Base-by-base conservation (phyloP, 2,797 vertebrate genomes). In the Sebastes trivittatus region DNA sequence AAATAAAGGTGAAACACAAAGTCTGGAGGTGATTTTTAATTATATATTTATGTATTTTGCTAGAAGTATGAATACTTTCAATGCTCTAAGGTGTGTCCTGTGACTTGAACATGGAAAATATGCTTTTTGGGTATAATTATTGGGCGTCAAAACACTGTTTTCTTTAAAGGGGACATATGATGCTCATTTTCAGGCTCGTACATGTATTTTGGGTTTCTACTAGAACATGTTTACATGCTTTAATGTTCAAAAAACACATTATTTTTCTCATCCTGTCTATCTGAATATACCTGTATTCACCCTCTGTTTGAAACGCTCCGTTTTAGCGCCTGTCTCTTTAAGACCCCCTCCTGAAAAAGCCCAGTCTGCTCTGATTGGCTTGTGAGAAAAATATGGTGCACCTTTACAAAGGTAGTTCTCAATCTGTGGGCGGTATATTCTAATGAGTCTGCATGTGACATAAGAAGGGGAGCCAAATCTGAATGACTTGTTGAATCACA, bases 1-100 rank as follows among this genome's bases (percentile, higher is more conserved):
- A 54, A 68, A 75, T 60, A 77, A 74, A 62, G 49, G 62, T 67
- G 25, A 5, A 56, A 74, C 22, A 65, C 42, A 59, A 67, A 67
- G 29, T 70, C 58, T 70, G 72, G 78, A 78, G 55, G 55, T 72
- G 54, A 72, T 58, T 32, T 68, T 5, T 36, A 68, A 78, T 56
- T n/a, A 20, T 78, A 36, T 18, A 46, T 46, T 1, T 46, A 16
- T 46, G 1, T 42, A 42, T 42, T 42, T 78, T 74, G 3, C 22
- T 55, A 5, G 22, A 42, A 58, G 13, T 22, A 22, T 42, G 22
- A 27, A 20, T 62, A 62, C 29, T 62, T 62, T 23, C 5, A 13
- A 25, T 42, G n/a, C 34, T 25, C 36, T 23, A 42, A 67, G 20
- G 13, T 60, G 5, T 54, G 27, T 29, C 16, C 22, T 46, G 25